Percentiles rank a stretch among this genome's conserved stretches.
Conservation (phyloP, 2,797 vertebrate species). For the Chloroceryle inda region DNA sequence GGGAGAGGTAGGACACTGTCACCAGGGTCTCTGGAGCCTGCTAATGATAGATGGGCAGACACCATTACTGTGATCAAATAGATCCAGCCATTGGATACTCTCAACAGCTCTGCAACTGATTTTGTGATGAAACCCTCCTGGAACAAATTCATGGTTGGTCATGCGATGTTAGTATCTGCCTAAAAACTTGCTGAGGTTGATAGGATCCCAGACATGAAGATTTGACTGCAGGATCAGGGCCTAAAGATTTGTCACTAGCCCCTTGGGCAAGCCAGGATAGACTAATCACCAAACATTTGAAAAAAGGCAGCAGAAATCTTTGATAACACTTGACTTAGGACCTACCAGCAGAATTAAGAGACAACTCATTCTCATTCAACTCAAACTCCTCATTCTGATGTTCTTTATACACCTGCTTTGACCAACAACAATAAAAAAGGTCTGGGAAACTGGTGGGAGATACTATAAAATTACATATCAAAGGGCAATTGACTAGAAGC, state of each 20-base stretch:
- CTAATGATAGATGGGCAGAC: neutral
- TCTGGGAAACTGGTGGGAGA: neutral
- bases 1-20: neutral
- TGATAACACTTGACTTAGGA: neutral
- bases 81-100: neutral
- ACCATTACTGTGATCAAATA: neutral
- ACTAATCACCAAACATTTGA: neutral
- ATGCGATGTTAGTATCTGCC: neutral
- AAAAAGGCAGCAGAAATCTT: neutral
- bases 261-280: neutral
- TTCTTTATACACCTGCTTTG: neutral
- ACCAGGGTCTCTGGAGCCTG: no score
- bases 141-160: neutral
- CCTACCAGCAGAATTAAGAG: neutral
- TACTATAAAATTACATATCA: slow-evolving; percentile 25
- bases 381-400: neutral
- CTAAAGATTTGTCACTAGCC: neutral
- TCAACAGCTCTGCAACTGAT: neutral
- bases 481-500: slow-evolving; percentile 15
- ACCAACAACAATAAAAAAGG: slow-evolving; percentile 2
- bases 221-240: neutral
- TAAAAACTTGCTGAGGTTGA: neutral
- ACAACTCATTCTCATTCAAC: neutral
- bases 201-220: neutral
- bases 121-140: neutral